Conservation (phyloP, 2,113 vertebrate species). For the Leuciscus idus region DNA sequence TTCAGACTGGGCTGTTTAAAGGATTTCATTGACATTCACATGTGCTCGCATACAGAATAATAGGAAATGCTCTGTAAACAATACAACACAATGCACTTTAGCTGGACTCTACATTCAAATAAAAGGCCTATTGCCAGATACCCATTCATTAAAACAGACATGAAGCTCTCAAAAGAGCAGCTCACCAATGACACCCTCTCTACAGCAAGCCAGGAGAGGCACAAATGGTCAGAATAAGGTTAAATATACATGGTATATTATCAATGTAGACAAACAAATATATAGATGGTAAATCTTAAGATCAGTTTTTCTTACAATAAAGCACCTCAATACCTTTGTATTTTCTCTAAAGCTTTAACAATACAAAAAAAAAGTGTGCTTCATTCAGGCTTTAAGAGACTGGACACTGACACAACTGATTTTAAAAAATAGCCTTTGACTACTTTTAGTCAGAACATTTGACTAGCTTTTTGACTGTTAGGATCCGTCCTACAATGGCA, state of each 20-base stretch:
- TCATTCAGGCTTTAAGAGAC: conserved; percentile 47
- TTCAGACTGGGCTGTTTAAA: conserved; percentile 10
- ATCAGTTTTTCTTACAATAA: neutral
- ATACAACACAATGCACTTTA: conserved; percentile 71
- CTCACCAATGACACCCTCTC: conserved; percentile 62
- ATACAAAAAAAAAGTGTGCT: conserved; percentile 38
- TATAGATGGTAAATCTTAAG: neutral
- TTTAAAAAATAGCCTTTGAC: conserved; percentile 47
- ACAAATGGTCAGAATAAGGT: conserved; percentile 54
- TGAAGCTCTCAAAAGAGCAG: conserved; percentile 60
- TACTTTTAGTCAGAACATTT: conserved; percentile 23
- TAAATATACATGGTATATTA: conserved; percentile 8
- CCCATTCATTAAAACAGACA: conserved; percentile 64
- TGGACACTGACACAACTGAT: conserved; percentile 43
- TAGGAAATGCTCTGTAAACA: conserved; percentile 70
- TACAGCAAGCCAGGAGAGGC: conserved; percentile 62
- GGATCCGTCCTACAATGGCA: conserved; percentile 58
- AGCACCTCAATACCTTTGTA: neutral
- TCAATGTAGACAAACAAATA: neutral
- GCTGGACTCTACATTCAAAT: conserved; percentile 70
- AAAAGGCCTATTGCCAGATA: conserved; percentile 72
- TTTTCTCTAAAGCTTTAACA: conserved; percentile 35
- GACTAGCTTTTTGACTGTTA: conserved; percentile 51
- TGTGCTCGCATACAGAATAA: conserved; percentile 62
- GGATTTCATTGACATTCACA: conserved; percentile 40